phyloP scores from a whole-genome alignment of 37 sponge, comb jelly and placozoan genomes.

The Spongilla lacustris region DNA sequence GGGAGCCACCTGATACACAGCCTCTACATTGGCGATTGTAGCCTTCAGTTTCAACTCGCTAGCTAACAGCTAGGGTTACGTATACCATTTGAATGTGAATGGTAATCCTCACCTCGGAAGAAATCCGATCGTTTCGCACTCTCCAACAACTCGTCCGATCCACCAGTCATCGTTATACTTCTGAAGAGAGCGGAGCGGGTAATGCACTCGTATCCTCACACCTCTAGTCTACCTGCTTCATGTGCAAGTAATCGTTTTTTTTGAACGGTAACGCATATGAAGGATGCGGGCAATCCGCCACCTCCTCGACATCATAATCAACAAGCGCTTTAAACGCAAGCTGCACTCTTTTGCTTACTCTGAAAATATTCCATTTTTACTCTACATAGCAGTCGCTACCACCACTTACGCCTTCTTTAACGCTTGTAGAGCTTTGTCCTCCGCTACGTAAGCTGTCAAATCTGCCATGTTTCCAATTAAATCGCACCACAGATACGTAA shows the following conservation, averaged over 20 bases:
- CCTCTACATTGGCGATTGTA: neutral
- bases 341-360: neutral
- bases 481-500: neutral
- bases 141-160: conserved; percentile 54
- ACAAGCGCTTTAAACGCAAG: neutral
- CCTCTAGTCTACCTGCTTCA: neutral
- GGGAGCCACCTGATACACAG: conserved; percentile 45
- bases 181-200: neutral
- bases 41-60: neutral
- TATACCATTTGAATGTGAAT: too few relatives aligned
- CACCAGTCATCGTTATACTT: conserved; percentile 45
- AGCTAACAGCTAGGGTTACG: neutral
- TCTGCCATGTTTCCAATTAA: neutral
- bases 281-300: neutral
- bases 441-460: neutral
- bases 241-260: neutral
- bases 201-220: neutral
- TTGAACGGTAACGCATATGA: neutral
- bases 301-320: neutral
- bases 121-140: conserved; percentile 19
- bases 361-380: neutral
- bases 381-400: neutral
- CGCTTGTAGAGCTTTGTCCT: neutral
- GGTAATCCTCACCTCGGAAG: conserved; percentile 34
- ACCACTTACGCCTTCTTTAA: neutral